Percentiles rank a stretch among this genome's conserved stretches.
Conservation (phyloP, 2,888 invertebrate genomes). For the Abscondita cerata region DNA sequence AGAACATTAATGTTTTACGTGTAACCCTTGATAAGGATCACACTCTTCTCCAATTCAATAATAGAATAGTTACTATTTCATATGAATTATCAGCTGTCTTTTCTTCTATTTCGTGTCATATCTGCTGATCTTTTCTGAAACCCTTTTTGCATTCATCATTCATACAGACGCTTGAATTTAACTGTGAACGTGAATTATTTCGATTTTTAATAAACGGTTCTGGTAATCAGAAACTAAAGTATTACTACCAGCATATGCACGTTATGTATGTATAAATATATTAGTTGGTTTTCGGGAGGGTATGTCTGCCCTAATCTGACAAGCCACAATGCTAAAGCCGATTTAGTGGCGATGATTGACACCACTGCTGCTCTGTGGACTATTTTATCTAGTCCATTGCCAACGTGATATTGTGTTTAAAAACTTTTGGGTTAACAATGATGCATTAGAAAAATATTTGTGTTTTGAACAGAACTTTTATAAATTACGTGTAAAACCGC, state of each 20-base stretch:
- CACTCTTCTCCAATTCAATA: neutral
- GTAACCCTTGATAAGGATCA: neutral
- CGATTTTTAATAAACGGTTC: neutral
- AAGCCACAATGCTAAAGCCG: slow-evolving; percentile 53
- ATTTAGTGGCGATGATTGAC: slow-evolving; percentile 54
- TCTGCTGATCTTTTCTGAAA: slow-evolving; percentile 16
- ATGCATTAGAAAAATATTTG: too few species aligned
- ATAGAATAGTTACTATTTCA: slow-evolving; percentile 1
- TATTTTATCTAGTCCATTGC: slow-evolving; percentile 25
- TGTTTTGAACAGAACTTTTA: too few species aligned
- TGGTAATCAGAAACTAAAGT: too few species aligned
- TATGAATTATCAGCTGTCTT: slow-evolving; percentile 18
- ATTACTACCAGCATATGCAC: too few species aligned
- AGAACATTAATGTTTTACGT: neutral
- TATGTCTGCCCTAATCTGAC: slow-evolving; percentile 50
- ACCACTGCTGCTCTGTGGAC: slow-evolving; percentile 40
- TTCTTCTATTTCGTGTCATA: slow-evolving; percentile 7
- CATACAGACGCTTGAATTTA: slow-evolving; percentile 13
- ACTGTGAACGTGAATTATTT: neutral
- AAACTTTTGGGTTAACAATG: neutral
- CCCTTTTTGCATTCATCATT: slow-evolving; percentile 12
- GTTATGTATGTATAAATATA: slow-evolving; percentile 34
- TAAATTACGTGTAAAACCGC: too few species aligned
- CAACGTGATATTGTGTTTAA: slow-evolving; percentile 7
- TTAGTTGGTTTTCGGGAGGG: slow-evolving; percentile 45